Conservation (phyloP, 2,888 invertebrate species). For the Argynnis bischoffii region DNA sequence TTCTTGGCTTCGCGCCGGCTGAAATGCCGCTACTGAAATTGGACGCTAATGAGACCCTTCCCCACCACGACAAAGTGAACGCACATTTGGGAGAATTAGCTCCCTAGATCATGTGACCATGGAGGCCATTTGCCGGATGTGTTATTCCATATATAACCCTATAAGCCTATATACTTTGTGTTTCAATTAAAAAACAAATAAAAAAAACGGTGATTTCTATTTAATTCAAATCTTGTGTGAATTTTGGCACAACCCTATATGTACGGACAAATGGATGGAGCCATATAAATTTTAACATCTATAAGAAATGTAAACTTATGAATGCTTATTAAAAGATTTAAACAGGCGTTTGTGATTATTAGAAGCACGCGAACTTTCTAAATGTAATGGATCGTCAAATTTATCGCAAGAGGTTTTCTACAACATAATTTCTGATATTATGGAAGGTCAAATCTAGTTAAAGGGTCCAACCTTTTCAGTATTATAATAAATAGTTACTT, state of each 20-base stretch:
- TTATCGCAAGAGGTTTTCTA: constrained; percentile 71
- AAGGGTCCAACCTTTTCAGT: constrained; percentile 20
- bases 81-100: too few species aligned
- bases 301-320: constrained; percentile 45
- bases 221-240: not conserved
- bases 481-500: too few species aligned
- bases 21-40: too few species aligned
- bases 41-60: too few species aligned
- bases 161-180: not conserved
- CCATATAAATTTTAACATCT: constrained; percentile 31
- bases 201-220: not conserved
- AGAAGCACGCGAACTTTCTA: constrained; percentile 74
- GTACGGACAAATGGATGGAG: constrained; percentile 27
- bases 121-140: too few species aligned
- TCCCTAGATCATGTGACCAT: too few species aligned
- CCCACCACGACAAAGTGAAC: too few species aligned
- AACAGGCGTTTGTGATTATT: constrained; percentile 64
- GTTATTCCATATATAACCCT: too few species aligned
- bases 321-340: constrained; percentile 52
- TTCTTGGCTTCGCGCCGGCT: too few species aligned
- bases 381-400: constrained; percentile 71
- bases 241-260: not conserved
- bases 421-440: constrained; percentile 44
- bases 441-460: constrained; percentile 33
- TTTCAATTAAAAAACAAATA: not conserved